A percentile compares a stretch with the other conserved stretches of the same genome.
Evolutionary conservation across 2,888 invertebrate genomes (phyloP).

Genomic region (Calliphora vomitoria): DNA sequence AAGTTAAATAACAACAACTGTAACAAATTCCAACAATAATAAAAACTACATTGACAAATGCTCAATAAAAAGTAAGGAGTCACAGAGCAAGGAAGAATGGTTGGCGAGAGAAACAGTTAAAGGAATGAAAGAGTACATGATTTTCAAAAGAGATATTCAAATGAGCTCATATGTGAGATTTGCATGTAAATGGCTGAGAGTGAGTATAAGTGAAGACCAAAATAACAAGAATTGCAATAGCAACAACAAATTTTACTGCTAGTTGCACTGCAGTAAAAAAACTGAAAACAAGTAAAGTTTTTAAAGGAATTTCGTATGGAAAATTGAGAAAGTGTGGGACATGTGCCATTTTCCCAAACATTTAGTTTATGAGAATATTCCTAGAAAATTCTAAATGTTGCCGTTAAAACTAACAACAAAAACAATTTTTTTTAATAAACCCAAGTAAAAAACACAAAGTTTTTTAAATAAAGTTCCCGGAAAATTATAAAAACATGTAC

Average conservation of each 20-base stretch:
- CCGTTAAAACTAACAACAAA: too few relatives aligned
- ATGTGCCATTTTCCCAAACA: too few relatives aligned
- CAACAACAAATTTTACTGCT: neutral
- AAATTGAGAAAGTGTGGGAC: too few relatives aligned
- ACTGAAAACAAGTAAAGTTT: neutral
- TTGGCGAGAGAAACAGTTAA: neutral
- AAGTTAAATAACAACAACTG: neutral
- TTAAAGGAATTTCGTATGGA: too few relatives aligned
- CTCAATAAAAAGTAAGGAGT: neutral
- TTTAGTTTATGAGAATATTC: too few relatives aligned
- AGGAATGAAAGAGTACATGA: neutral
- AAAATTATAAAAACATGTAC: conserved; percentile 62
- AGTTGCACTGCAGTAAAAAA: neutral
- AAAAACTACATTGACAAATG: neutral
- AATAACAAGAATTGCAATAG: too few relatives aligned
- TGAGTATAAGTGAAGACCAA: neutral
- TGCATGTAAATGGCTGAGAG: neutral
- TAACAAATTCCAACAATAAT: neutral
- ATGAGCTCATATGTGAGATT: neutral
- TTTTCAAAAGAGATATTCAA: neutral
- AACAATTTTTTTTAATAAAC: neutral
- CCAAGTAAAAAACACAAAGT: neutral
- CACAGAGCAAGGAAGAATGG: conserved; percentile 2
- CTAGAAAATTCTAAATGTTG: too few relatives aligned
- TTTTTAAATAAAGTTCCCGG: conserved; percentile 50